Base-by-base conservation (phyloP, 2,113 vertebrate genomes). In the Nibea albiflora region DNA sequence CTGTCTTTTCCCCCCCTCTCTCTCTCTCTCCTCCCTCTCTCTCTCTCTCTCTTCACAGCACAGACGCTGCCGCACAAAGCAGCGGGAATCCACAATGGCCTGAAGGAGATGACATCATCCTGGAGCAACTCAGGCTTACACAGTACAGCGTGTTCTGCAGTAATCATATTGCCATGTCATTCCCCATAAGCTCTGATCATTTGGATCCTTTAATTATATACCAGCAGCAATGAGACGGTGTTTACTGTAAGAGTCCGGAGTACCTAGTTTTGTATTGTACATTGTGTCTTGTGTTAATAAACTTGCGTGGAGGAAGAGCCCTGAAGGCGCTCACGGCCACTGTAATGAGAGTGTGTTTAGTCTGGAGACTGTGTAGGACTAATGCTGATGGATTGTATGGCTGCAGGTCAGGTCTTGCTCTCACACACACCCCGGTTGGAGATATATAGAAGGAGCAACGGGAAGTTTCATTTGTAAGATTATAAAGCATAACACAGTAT, bases 301-400 rank as follows among this genome's bases (percentile, higher is more conserved):
- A 95, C 94, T 93, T 91, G 93, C 74, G 86, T 76, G 62, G 91
- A 88, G 84, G 81, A 86, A 79, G 80, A 88, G 85, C 86, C 91
- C 92, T 82, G 54, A 62, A 56, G 93, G 92, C 91, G 20, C 77
- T 83, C 58, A 47, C 85, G 87, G 92, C 90, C 87, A 67, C 88
- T 89, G 88, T 94, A 96, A 95, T 94, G 94, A 95, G 94, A 93
- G 89, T 88, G 86, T 95, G 95, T 95, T 95, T 96, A 95, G 95
- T 96, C 95, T 96, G 88, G 88, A 94, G 89, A 90, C 88, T 53
- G 84, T 89, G 87, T 77, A 78, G 86, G 92, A 94, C 92, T 94
- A 94, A 95, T 93, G 94, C 93, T 96, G 95, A 96, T 94, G 91
- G 94, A 95, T 95, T 90, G 90, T 84, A 88, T 83, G 84, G 92